Conservation (phyloP, 92 coral and sea anemone species). For the Desmophyllum pertusum region DNA sequence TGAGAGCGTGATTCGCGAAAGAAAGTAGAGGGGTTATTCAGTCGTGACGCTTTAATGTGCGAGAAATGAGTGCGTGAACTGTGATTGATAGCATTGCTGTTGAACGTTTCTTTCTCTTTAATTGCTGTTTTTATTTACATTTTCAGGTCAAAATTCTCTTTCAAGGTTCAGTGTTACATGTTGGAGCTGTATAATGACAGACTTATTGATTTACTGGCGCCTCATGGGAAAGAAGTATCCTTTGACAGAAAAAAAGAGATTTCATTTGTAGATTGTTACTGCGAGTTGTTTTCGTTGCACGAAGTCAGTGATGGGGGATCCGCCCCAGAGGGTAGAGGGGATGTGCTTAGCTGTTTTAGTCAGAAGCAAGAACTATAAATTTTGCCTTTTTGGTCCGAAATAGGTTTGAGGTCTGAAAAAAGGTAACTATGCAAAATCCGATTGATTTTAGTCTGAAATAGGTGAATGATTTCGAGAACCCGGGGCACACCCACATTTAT, state of each 20-base stretch:
- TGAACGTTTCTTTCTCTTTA: neutral
- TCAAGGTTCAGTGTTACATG: constrained; percentile 88
- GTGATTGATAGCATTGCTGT: too few species aligned
- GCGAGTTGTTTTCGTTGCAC: neutral
- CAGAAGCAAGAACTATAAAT: too few species aligned
- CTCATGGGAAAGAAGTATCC: constrained; percentile 82
- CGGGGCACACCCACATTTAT: too few species aligned
- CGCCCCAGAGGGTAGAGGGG: too few species aligned
- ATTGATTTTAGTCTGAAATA: too few species aligned
- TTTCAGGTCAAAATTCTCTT: constrained; percentile 81
- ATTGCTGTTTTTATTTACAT: neutral
- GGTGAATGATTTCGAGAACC: too few species aligned
- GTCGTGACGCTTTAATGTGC: neutral
- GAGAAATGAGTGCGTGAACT: neutral
- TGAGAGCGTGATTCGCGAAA: neutral
- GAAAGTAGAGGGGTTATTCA: neutral
- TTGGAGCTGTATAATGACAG: constrained; percentile 93
- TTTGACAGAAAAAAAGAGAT: neutral
- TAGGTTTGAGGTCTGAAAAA: neutral
- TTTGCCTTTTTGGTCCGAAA: neutral
- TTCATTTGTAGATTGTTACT: neutral
- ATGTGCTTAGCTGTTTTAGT: neutral
- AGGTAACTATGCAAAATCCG: neutral
- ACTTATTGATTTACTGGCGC: constrained; percentile 84
- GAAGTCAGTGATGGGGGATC: too few species aligned